These are phyloP conservation scores for Trypoxylon attenuatum DNA, from an alignment of 2,888 invertebrate species.

Conservation along the genomic window DNA sequence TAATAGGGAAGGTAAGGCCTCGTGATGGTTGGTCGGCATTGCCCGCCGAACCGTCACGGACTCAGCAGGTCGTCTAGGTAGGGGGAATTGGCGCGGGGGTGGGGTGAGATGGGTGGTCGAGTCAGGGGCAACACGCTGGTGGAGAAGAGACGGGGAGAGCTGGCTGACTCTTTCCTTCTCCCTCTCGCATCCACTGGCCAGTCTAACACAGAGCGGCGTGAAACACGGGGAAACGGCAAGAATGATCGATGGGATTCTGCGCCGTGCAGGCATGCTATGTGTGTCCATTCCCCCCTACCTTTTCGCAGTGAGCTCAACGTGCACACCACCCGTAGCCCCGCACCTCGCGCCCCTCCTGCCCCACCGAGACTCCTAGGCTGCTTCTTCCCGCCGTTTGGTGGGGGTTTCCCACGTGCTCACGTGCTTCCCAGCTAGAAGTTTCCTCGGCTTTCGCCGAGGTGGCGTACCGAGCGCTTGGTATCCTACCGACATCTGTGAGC, in stretches of 20 bases:
- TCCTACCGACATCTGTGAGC: conserved; percentile 45
- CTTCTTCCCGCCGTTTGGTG: conserved; percentile 57
- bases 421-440: conserved; percentile 44
- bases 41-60: conserved; percentile 71
- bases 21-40: conserved; percentile 73
- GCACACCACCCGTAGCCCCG: conserved; percentile 25
- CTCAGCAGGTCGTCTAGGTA: conserved; percentile 54
- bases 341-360: background rate
- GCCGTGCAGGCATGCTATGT: conserved; percentile 72
- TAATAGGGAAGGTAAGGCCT: conserved; percentile 72
- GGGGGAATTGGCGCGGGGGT: conserved; percentile 59
- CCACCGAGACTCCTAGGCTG: too few relatives aligned
- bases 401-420: too few relatives aligned
- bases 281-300: conserved; percentile 66
- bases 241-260: conserved; percentile 75
- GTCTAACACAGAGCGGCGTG: conserved; percentile 69
- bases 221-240: conserved; percentile 70
- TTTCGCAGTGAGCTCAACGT: conserved; percentile 34
- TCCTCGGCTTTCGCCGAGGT: conserved; percentile 54
- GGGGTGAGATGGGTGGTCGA: conserved; percentile 60
- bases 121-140: conserved; percentile 55
- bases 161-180: conserved; percentile 38
- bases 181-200: conserved; percentile 39
- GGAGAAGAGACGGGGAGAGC: conserved; percentile 44
- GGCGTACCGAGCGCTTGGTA: conserved; percentile 47